These are phyloP conservation scores for Corvus cornix DNA, from an alignment of 2,113 vertebrate genomes.

Conservation along the genomic window DNA sequence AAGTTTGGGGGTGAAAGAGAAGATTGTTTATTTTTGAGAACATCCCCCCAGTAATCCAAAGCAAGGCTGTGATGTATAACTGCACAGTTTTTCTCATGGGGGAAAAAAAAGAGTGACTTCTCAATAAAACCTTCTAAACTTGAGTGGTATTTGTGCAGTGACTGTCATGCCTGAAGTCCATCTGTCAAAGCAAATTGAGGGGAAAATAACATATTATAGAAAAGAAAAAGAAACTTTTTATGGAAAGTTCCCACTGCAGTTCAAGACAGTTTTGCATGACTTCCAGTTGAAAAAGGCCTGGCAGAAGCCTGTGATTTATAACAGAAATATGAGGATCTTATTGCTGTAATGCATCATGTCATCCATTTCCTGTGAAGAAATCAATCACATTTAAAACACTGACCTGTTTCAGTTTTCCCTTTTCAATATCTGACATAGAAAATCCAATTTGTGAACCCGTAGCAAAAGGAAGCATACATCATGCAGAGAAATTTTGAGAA, in stretches of 20 bases:
- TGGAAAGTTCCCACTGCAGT: conserved; percentile 17
- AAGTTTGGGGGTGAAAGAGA: not conserved
- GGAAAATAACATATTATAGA: not conserved
- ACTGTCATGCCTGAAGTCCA: not conserved
- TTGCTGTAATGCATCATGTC: conserved; percentile 80
- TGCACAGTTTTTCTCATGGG: not conserved
- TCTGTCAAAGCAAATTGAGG: conserved; percentile 43
- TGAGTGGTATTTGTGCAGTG: not conserved
- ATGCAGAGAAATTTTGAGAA: conserved; percentile 48
- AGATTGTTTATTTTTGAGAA: not conserved
- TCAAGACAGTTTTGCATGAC: conserved; percentile 34
- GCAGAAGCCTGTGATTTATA: conserved; percentile 75
- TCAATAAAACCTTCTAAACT: not conserved
- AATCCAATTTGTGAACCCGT: conserved; percentile 72
- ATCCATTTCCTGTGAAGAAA: conserved; percentile 71
- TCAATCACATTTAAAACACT: conserved; percentile 74
- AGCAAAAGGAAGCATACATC: conserved; percentile 69
- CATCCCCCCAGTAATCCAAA: not conserved
- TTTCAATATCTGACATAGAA: conserved; percentile 72
- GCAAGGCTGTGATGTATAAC: not conserved
- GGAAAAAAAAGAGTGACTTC: not conserved
- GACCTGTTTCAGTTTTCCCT: conserved; percentile 69
- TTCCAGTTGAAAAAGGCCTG: conserved; percentile 38
- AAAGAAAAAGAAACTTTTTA: not conserved
- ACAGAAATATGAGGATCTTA: conserved; percentile 76